Evolutionary conservation across 2,797 vertebrate species (phyloP).

Genomic region (Peromyscus melanophrys): DNA sequence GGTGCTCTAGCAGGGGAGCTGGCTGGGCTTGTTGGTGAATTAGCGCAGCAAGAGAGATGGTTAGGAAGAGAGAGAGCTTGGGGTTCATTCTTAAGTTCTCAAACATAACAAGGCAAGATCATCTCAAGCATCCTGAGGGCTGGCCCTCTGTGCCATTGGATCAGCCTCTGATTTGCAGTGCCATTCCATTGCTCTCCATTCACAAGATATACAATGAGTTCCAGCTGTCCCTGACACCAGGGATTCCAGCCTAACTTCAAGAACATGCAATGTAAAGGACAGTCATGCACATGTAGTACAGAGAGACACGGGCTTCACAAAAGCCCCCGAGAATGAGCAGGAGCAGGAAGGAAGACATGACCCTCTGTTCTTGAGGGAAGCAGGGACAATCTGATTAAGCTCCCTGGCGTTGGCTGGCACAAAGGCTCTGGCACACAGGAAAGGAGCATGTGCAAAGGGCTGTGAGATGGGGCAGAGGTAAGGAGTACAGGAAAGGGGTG

Average conservation of each 20-base stretch:
- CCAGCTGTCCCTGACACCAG: background rate
- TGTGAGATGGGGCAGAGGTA: no score
- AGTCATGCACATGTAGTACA: background rate
- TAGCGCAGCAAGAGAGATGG: background rate
- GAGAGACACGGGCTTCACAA: background rate
- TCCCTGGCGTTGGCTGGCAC: no score
- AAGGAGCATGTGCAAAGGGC: background rate
- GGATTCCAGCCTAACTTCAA: fast-evolving
- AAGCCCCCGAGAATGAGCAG: background rate
- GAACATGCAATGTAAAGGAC: fast-evolving
- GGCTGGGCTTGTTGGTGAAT: background rate
- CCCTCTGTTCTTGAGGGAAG: background rate
- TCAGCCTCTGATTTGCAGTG: background rate
- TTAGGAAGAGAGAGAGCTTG: background rate
- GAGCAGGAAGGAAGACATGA: background rate
- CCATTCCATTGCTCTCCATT: background rate
- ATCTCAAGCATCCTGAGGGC: background rate
- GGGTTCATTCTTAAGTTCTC: background rate
- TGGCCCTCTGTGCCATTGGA: background rate
- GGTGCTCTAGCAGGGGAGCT: background rate
- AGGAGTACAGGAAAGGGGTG: background rate
- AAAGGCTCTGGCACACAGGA: background rate
- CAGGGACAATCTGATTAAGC: background rate
- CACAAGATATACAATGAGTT: background rate
- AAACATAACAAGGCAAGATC: background rate